Percentiles rank a stretch among this genome's conserved stretches.
These are phyloP conservation scores for Brenthis daphne DNA, from an alignment of 2,888 invertebrate genomes.

Conservation along the genomic window DNA sequence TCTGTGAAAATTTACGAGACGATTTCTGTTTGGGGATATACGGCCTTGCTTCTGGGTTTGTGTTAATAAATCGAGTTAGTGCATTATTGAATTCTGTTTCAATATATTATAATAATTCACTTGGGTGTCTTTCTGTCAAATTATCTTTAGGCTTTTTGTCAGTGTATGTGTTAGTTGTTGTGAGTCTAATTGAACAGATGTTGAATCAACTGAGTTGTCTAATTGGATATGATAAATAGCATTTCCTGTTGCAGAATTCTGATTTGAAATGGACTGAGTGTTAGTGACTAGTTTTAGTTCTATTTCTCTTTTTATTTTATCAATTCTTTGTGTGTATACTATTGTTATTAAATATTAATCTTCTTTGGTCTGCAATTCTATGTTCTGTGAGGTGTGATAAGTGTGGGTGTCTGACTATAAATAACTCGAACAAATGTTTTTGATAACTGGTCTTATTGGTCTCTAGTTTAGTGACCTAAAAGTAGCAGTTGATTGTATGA, in stretches of 20 bases:
- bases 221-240: too few species aligned
- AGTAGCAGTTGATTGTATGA: constrained; percentile 18
- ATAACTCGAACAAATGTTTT: constrained; percentile 21
- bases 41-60: constrained; percentile 11
- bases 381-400: constrained; percentile 29
- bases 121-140: too few species aligned
- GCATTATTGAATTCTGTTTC: not conserved
- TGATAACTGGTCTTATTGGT: constrained; percentile 11
- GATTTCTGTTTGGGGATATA: constrained; percentile 35
- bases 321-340: too few species aligned
- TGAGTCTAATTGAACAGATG: too few species aligned
- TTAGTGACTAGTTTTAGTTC: too few species aligned
- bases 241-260: too few species aligned
- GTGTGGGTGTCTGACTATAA: constrained; percentile 16
- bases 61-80: not conserved
- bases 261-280: too few species aligned
- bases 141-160: too few species aligned
- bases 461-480: constrained; percentile 28
- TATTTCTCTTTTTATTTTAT: too few species aligned
- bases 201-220: too few species aligned
- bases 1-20: constrained; percentile 27
- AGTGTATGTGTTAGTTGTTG: too few species aligned
- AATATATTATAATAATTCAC: too few species aligned
- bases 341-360: constrained; percentile 16
- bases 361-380: constrained; percentile 30